Evolutionary conservation across 2,888 invertebrate species (phyloP).

Genomic region (Synergus laeviventris): DNA sequence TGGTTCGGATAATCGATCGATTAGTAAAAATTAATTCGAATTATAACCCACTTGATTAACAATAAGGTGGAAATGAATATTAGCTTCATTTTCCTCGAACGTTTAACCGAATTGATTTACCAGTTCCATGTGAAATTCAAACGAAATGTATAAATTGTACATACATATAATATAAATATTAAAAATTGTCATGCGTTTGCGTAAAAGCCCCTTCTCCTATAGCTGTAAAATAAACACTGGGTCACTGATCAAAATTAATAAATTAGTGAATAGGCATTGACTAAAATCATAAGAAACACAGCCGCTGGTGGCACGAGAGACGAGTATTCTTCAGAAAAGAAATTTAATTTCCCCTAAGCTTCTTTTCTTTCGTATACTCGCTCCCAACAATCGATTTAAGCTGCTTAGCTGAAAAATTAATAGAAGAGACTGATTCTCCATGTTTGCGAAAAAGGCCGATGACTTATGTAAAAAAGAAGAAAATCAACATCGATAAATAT

Average conservation of each 20-base stretch:
- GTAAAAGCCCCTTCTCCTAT: conserved; percentile 74
- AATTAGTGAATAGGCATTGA: conserved; percentile 69
- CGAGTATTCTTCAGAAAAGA: conserved; percentile 44
- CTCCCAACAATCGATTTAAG: conserved; percentile 55
- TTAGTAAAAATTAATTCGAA: background rate
- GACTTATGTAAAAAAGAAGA: conserved; percentile 19
- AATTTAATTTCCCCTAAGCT: background rate
- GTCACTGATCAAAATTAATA: conserved; percentile 70
- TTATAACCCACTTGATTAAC: background rate
- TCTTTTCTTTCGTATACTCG: conserved; percentile 43
- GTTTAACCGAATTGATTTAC: conserved; percentile 1
- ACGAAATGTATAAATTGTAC: conserved; percentile 60
- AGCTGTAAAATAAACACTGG: conserved; percentile 72
- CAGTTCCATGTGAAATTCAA: conserved; percentile 35
- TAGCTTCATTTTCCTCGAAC: background rate
- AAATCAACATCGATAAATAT: conserved; percentile 16
- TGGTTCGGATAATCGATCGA: conserved; percentile 17
- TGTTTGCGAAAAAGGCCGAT: conserved; percentile 52
- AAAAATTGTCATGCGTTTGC: conserved; percentile 68
- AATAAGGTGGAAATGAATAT: background rate
- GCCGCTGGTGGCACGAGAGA: conserved; percentile 52
- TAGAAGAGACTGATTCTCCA: conserved; percentile 56
- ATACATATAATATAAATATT: conserved; percentile 62
- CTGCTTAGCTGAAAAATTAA: conserved; percentile 62
- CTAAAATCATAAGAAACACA: conserved; percentile 61